Conservation (phyloP, 2,113 vertebrate genomes). For the Corynorhinus townsendii region DNA sequence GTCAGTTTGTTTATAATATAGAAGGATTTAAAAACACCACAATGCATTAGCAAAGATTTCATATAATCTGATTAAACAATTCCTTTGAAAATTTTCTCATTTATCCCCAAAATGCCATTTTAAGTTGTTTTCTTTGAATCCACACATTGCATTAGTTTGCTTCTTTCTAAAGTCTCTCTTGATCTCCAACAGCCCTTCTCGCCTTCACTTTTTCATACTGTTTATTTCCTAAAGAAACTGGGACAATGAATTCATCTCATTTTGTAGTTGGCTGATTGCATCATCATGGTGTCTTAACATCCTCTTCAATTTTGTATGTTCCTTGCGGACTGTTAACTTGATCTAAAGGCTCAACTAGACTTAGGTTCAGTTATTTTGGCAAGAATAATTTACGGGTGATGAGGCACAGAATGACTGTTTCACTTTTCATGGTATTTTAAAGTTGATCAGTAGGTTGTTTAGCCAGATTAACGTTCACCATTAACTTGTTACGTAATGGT, state of each 20-base stretch:
- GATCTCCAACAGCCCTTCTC: accelerated
- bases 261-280: background rate
- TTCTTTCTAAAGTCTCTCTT: constrained; percentile 6
- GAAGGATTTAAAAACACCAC: background rate
- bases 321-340: background rate
- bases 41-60: background rate
- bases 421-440: background rate
- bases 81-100: background rate
- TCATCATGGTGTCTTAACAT: background rate
- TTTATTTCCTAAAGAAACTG: constrained; percentile 29
- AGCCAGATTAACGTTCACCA: background rate
- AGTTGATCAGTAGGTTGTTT: background rate
- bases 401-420: background rate
- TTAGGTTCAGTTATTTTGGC: background rate
- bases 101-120: background rate
- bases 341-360: background rate
- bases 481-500: background rate
- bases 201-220: background rate
- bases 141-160: background rate
- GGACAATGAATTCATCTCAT: background rate
- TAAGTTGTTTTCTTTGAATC: constrained; percentile 1
- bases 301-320: background rate
- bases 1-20: background rate
- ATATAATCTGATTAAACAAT: background rate
- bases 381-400: constrained; percentile 26